phyloP scores from a whole-genome alignment of 2,888 invertebrate species.

The Rhamphomyia laevipes region DNA sequence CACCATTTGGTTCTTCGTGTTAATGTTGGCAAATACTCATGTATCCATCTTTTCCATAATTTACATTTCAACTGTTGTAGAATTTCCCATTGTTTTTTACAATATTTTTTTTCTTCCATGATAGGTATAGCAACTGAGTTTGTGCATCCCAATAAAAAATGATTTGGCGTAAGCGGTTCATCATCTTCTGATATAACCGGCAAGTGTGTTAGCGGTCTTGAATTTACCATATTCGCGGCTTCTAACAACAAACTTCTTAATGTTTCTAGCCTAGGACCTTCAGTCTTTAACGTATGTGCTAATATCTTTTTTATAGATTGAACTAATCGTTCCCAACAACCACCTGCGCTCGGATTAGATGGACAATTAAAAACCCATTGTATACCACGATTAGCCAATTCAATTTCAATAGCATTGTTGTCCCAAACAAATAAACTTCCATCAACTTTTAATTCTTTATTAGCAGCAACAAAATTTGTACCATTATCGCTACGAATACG shows the following conservation, averaged over 20 bases:
- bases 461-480: slow-evolving; percentile 10
- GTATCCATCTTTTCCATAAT: slow-evolving; percentile 9
- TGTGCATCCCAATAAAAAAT: slow-evolving; percentile 13
- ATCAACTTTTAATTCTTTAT: background rate
- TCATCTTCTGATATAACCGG: slow-evolving; percentile 11
- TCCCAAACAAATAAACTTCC: too few relatives aligned
- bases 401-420: too few relatives aligned
- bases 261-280: slow-evolving; percentile 8
- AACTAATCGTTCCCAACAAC: slow-evolving; percentile 16
- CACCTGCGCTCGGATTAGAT: slow-evolving; percentile 14
- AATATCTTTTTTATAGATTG: slow-evolving; percentile 12
- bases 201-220: slow-evolving; percentile 12
- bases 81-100: slow-evolving; percentile 13
- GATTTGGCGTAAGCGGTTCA: slow-evolving; percentile 14
- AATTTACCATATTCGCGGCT: slow-evolving; percentile 13
- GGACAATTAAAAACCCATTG: slow-evolving; percentile 15
- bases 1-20: slow-evolving; percentile 13
- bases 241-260: slow-evolving; percentile 10
- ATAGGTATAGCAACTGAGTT: slow-evolving; percentile 12
- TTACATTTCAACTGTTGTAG: slow-evolving; percentile 8
- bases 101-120: slow-evolving; percentile 3
- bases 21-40: slow-evolving; percentile 12
- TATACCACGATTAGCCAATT: too few relatives aligned
- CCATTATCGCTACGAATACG: slow-evolving; percentile 12
- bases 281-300: slow-evolving; percentile 9